Conservation (phyloP, 2,888 invertebrate species). For the Drosophila prolongata region DNA sequence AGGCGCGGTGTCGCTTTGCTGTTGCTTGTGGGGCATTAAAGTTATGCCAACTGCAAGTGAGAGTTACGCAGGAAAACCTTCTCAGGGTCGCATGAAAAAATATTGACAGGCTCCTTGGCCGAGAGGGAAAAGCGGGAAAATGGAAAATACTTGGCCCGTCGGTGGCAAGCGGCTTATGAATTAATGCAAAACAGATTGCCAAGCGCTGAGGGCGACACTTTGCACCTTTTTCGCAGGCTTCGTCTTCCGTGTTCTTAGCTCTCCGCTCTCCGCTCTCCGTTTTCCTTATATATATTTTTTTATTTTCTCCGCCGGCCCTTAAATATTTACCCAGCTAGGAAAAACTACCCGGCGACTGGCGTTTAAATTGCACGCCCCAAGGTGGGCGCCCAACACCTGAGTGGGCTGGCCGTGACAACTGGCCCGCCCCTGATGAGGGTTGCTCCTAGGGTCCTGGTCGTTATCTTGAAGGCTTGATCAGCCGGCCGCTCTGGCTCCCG, state of each 20-base stretch:
- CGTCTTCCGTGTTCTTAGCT: slow-evolving; percentile 14
- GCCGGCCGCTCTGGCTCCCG: slow-evolving; percentile 50
- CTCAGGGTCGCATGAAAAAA: slow-evolving; percentile 45
- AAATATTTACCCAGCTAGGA: slow-evolving; percentile 69
- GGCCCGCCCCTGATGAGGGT: slow-evolving; percentile 69
- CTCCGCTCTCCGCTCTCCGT: neutral
- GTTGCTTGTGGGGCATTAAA: slow-evolving; percentile 58
- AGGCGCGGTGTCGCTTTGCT: slow-evolving; percentile 39
- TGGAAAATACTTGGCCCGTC: slow-evolving; percentile 47
- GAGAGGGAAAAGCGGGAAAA: slow-evolving; percentile 1
- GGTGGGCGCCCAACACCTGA: slow-evolving; percentile 62
- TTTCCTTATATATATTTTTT: neutral
- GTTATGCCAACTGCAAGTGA: slow-evolving; percentile 72
- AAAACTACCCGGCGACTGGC: slow-evolving; percentile 47
- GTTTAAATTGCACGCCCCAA: slow-evolving; percentile 32
- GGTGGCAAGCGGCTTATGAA: slow-evolving; percentile 75
- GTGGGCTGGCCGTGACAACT: slow-evolving; percentile 39
- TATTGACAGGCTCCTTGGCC: slow-evolving; percentile 66
- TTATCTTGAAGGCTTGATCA: slow-evolving; percentile 63
- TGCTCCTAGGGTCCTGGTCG: slow-evolving; percentile 4
- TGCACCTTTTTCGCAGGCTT: slow-evolving; percentile 61
- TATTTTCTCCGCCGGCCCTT: slow-evolving; percentile 35
- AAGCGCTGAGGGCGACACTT: slow-evolving; percentile 74
- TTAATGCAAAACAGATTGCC: slow-evolving; percentile 78
- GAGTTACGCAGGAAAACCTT: slow-evolving; percentile 63